Evolutionary conservation across 2,113 vertebrate species (phyloP), one percentile per base, ranked within the genome.

Genomic region (Prionailurus bengalensis): DNA sequence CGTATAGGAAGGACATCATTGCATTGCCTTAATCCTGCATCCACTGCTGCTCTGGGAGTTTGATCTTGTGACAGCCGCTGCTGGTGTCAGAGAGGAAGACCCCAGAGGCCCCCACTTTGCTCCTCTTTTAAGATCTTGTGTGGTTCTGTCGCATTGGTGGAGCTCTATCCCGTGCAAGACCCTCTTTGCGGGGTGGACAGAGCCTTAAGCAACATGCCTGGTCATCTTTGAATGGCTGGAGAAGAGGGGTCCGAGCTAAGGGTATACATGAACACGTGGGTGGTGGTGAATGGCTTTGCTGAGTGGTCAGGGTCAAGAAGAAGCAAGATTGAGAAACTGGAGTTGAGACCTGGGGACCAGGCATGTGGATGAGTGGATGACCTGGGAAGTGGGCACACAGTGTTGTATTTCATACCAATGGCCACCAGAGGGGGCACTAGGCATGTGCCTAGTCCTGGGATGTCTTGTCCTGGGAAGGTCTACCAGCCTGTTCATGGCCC

Each of bases 261-360:
- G n/a, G 16, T 14, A 3, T 5, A 11, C 3, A 14, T 14, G 42
- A 79, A 27, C 68, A 33, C 4, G 0, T 25, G 39, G 65, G 3
- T 42, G 29, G 39, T 36, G 65, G 29, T n/a, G 25, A 36, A 66
- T 21, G 39, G 23, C 79, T 83, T 51, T 53, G 48, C 70, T 7
- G 19, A 74, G 29, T 27, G 10, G n/a, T 2, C 29, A 45, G 27
- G 15, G 13, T 33, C 81, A 13, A 39, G 58, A n/a, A 31, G 51
- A 68, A 61, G 31, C 81, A 78, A 48, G 71, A 39, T 9, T 21
- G 51, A 61, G n/a, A 91, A 45, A n/a, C 27, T 8, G 4, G 10
- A 66, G 36, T 5, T 2, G 7, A 23, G 45, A 85, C 36, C 25
- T 80, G 73, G 17, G 33, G 16, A 23, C 58, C 58, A 61, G 58